A percentile compares a stretch with the other conserved stretches of the same genome.
These are phyloP conservation scores for Lithodes maja DNA, from an alignment of 2,888 invertebrate genomes.

Conservation along the genomic window DNA sequence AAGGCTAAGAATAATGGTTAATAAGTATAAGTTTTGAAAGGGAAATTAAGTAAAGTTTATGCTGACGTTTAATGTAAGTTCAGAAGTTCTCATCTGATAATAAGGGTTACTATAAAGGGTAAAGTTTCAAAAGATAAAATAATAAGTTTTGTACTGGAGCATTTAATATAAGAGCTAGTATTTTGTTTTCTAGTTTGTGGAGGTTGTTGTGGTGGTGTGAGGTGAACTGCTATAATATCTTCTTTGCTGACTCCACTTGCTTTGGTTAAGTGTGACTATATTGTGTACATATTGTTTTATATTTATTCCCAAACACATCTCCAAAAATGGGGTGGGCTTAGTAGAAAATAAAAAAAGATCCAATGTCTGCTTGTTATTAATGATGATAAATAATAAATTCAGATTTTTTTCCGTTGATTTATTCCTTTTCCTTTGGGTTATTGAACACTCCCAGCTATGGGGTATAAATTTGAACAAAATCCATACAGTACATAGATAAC, in stretches of 20 bases:
- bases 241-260: conserved; percentile 55
- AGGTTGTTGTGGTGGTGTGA: not conserved
- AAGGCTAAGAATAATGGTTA: too few relatives aligned
- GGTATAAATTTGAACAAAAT: too few relatives aligned
- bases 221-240: not conserved
- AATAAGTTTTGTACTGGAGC: too few relatives aligned
- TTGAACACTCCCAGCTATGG: too few relatives aligned
- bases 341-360: conserved; percentile 60
- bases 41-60: too few relatives aligned
- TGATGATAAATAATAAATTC: conserved; percentile 64
- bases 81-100: too few relatives aligned
- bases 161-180: not conserved
- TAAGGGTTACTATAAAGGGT: too few relatives aligned
- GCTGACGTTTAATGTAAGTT: too few relatives aligned
- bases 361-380: conserved; percentile 70
- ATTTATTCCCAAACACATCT: conserved; percentile 63
- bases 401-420: conserved; percentile 42
- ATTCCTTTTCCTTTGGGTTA: too few relatives aligned
- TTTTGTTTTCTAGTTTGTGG: not conserved
- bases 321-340: conserved; percentile 52
- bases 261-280: conserved; percentile 60
- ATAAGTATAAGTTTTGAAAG: too few relatives aligned
- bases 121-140: too few relatives aligned
- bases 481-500: too few relatives aligned
- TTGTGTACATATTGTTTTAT: conserved; percentile 66